Conservation (phyloP, 2,888 invertebrate species). For the Agonopterix subpropinquella region DNA sequence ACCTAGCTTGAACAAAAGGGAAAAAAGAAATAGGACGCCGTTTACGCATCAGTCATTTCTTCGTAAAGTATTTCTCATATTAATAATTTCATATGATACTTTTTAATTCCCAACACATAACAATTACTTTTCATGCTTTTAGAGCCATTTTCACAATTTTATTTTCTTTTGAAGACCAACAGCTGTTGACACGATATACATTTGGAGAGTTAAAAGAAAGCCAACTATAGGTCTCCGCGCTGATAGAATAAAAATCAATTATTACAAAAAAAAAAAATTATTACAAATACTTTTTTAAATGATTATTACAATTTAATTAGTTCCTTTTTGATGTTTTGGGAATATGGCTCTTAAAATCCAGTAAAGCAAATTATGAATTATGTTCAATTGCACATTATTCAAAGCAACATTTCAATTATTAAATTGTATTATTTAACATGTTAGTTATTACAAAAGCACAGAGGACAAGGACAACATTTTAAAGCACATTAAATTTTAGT, state of each 20-base stretch:
- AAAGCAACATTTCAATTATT: slow-evolving; percentile 5
- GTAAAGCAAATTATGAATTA: slow-evolving; percentile 7
- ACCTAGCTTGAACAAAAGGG: slow-evolving; percentile 76
- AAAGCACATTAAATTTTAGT: too few species aligned
- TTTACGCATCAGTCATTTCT: slow-evolving; percentile 73
- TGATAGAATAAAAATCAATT: too few species aligned
- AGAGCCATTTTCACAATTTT: slow-evolving; percentile 4
- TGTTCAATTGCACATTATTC: slow-evolving; percentile 6
- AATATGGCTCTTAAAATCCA: slow-evolving; percentile 2
- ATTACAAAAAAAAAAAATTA: too few species aligned
- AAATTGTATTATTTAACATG: background rate
- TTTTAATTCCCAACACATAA: slow-evolving; percentile 22
- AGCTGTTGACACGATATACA: too few species aligned
- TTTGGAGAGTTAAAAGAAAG: too few species aligned
- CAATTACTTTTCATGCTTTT: slow-evolving; percentile 21
- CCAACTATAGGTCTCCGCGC: too few species aligned
- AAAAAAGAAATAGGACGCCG: slow-evolving; percentile 70
- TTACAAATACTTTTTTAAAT: background rate
- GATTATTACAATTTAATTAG: background rate
- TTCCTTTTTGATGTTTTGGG: background rate
- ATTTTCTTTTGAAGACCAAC: too few species aligned
- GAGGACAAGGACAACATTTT: background rate
- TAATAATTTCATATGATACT: slow-evolving; percentile 26
- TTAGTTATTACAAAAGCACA: background rate
- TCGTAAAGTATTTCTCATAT: slow-evolving; percentile 40